Percentiles rank a stretch among this genome's conserved stretches.
These are phyloP conservation scores for Torymus aiolomorphi DNA, from an alignment of 2,888 invertebrate genomes.

Conservation along the genomic window DNA sequence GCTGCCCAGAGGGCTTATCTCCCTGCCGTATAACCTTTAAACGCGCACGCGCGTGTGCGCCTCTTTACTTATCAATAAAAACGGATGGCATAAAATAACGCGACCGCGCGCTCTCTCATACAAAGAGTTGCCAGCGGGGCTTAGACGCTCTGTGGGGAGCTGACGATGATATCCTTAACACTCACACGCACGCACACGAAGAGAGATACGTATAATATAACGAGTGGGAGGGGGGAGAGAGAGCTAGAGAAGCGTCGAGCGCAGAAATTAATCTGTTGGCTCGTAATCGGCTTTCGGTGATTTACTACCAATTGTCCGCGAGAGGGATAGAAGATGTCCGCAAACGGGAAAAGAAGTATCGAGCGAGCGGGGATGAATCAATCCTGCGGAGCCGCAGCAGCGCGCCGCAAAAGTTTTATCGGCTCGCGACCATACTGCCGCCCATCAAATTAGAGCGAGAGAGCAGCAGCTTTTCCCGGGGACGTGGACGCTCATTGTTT, in stretches of 20 bases:
- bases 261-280: conserved; percentile 72
- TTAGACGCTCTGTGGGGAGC: not conserved
- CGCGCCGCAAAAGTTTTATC: conserved; percentile 62
- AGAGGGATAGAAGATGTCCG: conserved; percentile 63
- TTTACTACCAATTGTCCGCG: conserved; percentile 65
- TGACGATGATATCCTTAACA: conserved; percentile 43
- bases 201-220: not conserved
- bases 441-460: conserved; percentile 51
- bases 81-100: conserved; percentile 8
- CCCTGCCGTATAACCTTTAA: not conserved
- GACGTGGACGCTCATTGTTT: conserved; percentile 35
- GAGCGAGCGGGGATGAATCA: conserved; percentile 37
- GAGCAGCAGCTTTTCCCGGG: conserved; percentile 41
- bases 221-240: conserved; percentile 21
- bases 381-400: conserved; percentile 18
- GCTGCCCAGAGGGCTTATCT: not conserved
- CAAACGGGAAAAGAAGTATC: conserved; percentile 60
- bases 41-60: not conserved
- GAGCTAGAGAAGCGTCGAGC: conserved; percentile 51
- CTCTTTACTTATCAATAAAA: conserved; percentile 41
- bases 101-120: not conserved
- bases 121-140: conserved; percentile 24
- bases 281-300: conserved; percentile 73
- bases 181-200: no score
- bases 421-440: conserved; percentile 63